Percentiles rank a stretch among this genome's conserved stretches.
Evolutionary conservation across 1,140 invertebrate species (phyloP).

Genomic region (Lethrus apterus): DNA sequence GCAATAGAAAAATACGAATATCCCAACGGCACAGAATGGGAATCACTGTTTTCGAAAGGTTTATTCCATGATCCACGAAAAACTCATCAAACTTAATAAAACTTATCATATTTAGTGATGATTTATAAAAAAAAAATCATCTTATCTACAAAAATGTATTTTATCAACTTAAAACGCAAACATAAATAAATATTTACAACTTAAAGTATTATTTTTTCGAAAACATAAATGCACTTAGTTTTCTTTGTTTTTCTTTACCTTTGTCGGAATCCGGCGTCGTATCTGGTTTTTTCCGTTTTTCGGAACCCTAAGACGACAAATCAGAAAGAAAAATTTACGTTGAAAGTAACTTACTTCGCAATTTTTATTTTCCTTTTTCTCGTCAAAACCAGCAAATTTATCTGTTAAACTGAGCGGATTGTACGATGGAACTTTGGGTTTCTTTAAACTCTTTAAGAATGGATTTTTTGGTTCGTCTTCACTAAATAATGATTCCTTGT

Average conservation of each 20-base stretch:
- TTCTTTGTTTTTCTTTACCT: constrained; percentile 10
- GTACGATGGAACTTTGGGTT: constrained; percentile 12
- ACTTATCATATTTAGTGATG: too few relatives aligned
- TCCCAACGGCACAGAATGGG: constrained; percentile 70
- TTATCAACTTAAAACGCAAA: neutral
- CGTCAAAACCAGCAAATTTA: constrained; percentile 19
- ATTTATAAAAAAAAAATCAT: neutral
- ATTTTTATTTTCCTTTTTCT: constrained; percentile 19
- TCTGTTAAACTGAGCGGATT: constrained; percentile 24
- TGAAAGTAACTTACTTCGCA: neutral
- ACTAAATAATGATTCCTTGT: neutral
- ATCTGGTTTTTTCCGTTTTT: constrained; percentile 9
- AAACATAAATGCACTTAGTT: constrained; percentile 8
- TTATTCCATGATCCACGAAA: constrained; percentile 36
- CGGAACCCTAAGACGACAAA: neutral
- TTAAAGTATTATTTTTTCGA: neutral
- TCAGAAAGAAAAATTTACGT: neutral
- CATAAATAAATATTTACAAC: constrained; percentile 11
- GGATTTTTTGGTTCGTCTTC: constrained; percentile 20
- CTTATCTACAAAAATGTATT: constrained; percentile 7
- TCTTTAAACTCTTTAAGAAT: constrained; percentile 22
- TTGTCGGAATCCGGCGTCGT: neutral
- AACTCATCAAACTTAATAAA: constrained; percentile 2
- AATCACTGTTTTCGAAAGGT: constrained; percentile 48
- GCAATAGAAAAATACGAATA: constrained; percentile 62